These are phyloP conservation scores for Gorsachius magnificus DNA, from an alignment of 2,797 vertebrate species.

Conservation along the genomic window DNA sequence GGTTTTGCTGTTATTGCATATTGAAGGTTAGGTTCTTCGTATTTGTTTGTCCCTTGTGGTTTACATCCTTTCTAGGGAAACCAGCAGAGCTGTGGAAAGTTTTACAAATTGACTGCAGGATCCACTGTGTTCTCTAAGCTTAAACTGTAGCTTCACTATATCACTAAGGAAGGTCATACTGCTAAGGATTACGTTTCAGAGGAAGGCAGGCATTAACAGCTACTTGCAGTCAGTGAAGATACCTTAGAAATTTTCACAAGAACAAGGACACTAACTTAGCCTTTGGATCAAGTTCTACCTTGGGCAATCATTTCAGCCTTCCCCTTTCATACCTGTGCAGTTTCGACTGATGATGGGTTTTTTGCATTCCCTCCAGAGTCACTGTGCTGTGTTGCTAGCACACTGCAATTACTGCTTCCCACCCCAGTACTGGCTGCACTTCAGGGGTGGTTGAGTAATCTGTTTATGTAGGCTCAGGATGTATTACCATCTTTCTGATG, in stretches of 20 bases:
- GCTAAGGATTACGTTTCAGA: neutral
- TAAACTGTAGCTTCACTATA: neutral
- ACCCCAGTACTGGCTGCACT: neutral
- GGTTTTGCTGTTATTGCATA: neutral
- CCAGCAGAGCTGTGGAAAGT: neutral
- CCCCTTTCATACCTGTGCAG: neutral
- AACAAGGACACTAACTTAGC: neutral
- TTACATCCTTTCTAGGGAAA: neutral
- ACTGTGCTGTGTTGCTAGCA: neutral
- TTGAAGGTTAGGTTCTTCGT: neutral
- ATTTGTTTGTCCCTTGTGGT: neutral
- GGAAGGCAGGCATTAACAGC: neutral
- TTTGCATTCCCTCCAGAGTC: neutral
- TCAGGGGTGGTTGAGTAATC: conserved; percentile 18
- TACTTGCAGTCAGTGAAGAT: neutral
- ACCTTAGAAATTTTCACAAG: neutral
- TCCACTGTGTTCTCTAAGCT: neutral
- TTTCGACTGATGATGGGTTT: neutral
- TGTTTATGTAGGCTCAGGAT: conserved; percentile 26
- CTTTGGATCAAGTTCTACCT: neutral
- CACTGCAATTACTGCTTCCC: neutral
- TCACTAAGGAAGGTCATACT: neutral
- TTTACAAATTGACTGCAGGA: neutral
- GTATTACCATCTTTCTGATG: conserved; percentile 4
- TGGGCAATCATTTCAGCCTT: neutral